These are phyloP conservation scores for Anoura caudifer DNA, from an alignment of 2,113 vertebrate genomes.

Conservation along the genomic window DNA sequence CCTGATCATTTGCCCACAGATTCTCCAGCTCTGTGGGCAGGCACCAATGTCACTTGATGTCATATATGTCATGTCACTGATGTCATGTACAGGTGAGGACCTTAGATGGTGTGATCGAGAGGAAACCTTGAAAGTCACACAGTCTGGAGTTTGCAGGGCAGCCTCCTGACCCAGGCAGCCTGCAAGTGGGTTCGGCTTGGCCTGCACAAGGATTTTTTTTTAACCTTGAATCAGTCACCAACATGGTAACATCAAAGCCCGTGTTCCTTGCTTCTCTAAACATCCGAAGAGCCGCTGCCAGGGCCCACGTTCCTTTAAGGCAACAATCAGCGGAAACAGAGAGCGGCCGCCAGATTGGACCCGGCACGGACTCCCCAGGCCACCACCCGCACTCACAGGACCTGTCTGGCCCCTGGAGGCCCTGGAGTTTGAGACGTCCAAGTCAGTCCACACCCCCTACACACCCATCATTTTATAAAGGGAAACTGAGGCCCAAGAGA, in stretches of 20 bases:
- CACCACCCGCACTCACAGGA: fast-evolving
- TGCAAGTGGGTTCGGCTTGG: not conserved
- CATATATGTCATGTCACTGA: not conserved
- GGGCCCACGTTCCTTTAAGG: not conserved
- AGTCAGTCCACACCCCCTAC: no score
- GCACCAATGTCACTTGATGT: not conserved
- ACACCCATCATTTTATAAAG: not conserved
- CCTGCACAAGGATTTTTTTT: not conserved
- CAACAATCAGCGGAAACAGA: not conserved
- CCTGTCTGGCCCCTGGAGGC: not conserved
- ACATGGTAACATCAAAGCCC: not conserved
- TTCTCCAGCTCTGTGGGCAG: not conserved
- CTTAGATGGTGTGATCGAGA: fast-evolving
- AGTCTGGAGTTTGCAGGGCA: not conserved
- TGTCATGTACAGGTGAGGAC: not conserved
- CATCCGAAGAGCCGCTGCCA: fast-evolving
- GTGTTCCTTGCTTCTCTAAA: not conserved
- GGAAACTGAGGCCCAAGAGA: not conserved
- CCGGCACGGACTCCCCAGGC: not conserved
- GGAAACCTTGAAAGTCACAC: not conserved
- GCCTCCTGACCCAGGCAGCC: not conserved
- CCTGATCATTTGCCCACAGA: not conserved
- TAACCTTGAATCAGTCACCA: not conserved
- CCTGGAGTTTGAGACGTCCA: not conserved
- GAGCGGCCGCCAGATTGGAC: fast-evolving